Percentiles rank a stretch among this genome's conserved stretches.
Evolutionary conservation across 2,888 invertebrate genomes (phyloP).

Genomic region (Frankliniella intonsa): DNA sequence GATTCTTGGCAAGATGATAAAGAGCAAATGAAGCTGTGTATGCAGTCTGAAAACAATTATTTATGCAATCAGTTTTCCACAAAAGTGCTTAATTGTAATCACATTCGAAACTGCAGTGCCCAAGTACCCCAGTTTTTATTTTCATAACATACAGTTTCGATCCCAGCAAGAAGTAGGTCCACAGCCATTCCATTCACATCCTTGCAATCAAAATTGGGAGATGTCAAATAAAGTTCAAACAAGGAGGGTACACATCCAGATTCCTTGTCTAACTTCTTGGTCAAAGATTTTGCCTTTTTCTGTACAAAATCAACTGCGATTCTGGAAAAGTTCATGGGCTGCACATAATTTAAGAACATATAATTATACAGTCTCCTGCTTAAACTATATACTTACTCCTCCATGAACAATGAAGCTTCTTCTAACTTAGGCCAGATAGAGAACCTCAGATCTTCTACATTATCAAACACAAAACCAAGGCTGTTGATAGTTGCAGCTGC

Average conservation of each 20-base stretch:
- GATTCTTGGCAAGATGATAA: slow-evolving; percentile 72
- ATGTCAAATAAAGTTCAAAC: slow-evolving; percentile 63
- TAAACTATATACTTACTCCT: slow-evolving; percentile 44
- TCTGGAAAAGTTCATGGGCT: slow-evolving; percentile 45
- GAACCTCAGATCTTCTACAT: slow-evolving; percentile 56
- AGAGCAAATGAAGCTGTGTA: slow-evolving; percentile 71
- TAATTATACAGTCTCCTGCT: not conserved
- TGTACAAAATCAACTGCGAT: slow-evolving; percentile 60
- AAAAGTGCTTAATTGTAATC: slow-evolving; percentile 13
- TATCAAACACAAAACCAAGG: slow-evolving; percentile 47
- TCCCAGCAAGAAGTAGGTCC: slow-evolving; percentile 78
- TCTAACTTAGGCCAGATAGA: slow-evolving; percentile 63
- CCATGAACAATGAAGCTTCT: slow-evolving; percentile 66
- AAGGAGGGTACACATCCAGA: slow-evolving; percentile 50
- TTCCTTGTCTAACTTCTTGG: slow-evolving; percentile 29
- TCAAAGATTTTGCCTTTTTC: slow-evolving; percentile 35
- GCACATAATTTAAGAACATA: not conserved
- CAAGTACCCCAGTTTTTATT: slow-evolving; percentile 1
- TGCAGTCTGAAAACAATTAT: slow-evolving; percentile 57
- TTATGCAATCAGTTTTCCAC: slow-evolving; percentile 30
- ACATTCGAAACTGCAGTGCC: not conserved
- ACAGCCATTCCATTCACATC: slow-evolving; percentile 80
- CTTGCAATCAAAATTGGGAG: slow-evolving; percentile 64
- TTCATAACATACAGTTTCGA: slow-evolving; percentile 66
- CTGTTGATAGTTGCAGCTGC: slow-evolving; percentile 71